These are phyloP conservation scores for Ceraclea dissimilis DNA, from an alignment of 2,888 invertebrate species.

Conservation along the genomic window DNA sequence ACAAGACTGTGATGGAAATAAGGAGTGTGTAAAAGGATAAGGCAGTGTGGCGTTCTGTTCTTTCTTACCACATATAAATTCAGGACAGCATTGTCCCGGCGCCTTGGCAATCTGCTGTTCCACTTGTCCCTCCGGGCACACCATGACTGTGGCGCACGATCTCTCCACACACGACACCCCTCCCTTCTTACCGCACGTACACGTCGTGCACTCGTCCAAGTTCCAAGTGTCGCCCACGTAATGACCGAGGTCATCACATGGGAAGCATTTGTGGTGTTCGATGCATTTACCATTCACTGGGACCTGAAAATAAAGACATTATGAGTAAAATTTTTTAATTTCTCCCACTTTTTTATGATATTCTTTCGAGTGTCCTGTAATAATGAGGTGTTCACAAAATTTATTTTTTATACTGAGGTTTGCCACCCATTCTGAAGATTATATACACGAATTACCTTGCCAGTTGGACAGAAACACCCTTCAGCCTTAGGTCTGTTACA, in stretches of 20 bases:
- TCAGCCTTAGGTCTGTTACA: conserved; percentile 52
- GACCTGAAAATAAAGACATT: conserved; percentile 40
- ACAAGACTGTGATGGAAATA: not conserved
- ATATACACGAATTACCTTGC: conserved; percentile 55
- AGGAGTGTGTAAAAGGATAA: too few species aligned
- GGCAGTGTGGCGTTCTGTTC: too few species aligned
- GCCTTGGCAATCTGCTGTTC: conserved; percentile 46
- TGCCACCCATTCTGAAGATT: too few species aligned
- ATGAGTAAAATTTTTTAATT: not conserved
- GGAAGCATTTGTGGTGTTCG: conserved; percentile 54
- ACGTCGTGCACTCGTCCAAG: conserved; percentile 67
- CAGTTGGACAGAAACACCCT: conserved; percentile 80
- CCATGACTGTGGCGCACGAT: conserved; percentile 47
- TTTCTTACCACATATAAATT: conserved; percentile 61
- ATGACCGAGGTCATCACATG: conserved; percentile 69
- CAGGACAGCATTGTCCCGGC: conserved; percentile 60
- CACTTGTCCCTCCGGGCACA: conserved; percentile 54
- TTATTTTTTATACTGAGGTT: too few species aligned
- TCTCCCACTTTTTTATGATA: not conserved
- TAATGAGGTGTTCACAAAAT: too few species aligned
- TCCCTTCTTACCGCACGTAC: conserved; percentile 53
- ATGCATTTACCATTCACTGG: conserved; percentile 68
- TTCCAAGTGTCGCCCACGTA: conserved; percentile 62
- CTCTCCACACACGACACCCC: conserved; percentile 58
- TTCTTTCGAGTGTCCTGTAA: too few species aligned